Conservation (phyloP, 2,113 vertebrate species). For the Numenius arquata region DNA sequence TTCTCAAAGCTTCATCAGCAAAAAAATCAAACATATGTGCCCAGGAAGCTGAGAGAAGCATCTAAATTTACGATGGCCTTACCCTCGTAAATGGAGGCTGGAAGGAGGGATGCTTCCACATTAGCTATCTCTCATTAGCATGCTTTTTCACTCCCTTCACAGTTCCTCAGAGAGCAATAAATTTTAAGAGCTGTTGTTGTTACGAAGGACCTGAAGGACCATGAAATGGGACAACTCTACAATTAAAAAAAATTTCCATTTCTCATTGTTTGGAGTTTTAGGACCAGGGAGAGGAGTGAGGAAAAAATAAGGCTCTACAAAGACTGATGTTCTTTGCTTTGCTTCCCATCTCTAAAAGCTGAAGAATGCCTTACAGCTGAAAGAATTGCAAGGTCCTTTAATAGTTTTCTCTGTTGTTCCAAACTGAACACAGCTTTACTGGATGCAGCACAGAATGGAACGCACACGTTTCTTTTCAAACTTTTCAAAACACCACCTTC, state of each 20-base stretch:
- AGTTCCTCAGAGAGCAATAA: neutral
- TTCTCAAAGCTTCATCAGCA: neutral
- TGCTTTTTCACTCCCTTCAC: neutral
- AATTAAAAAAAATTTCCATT: neutral
- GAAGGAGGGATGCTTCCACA: neutral
- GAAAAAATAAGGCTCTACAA: neutral
- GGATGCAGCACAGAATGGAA: neutral
- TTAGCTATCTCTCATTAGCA: neutral
- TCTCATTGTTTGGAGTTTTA: neutral
- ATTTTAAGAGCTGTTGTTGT: neutral
- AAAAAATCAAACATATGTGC: neutral
- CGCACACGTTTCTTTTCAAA: neutral
- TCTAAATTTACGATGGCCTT: neutral
- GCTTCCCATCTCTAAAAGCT: neutral
- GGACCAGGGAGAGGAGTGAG: neutral
- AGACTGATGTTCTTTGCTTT: neutral
- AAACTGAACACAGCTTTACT: neutral
- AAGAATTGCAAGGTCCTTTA: neutral
- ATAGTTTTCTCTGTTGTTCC: no score
- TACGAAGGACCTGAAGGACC: neutral
- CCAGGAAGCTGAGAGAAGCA: neutral
- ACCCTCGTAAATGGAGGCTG: neutral
- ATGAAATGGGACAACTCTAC: neutral
- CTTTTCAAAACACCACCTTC: neutral
- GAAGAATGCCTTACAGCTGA: neutral